phyloP scores from a whole-genome alignment of 2,888 invertebrate species.

The Agrotis puta region DNA sequence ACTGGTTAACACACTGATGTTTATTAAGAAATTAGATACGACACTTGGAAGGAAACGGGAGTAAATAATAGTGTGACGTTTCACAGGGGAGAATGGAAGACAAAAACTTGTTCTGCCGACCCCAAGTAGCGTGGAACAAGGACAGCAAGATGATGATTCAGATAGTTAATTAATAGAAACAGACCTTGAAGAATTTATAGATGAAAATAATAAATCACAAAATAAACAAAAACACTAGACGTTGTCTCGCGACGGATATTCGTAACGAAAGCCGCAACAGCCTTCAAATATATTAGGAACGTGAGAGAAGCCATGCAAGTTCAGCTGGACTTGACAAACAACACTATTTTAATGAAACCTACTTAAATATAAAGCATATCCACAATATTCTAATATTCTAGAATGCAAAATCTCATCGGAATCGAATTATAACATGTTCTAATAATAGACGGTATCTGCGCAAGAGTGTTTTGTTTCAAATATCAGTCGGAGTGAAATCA shows the following conservation, averaged over 20 bases:
- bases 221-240: not conserved
- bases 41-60: not conserved
- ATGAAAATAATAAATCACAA: not conserved
- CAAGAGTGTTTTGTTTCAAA: slow-evolving; percentile 5
- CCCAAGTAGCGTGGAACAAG: not conserved
- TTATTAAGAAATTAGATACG: not conserved
- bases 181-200: slow-evolving; percentile 4
- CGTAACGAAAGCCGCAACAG: not conserved
- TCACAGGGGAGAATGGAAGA: not conserved
- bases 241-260: not conserved
- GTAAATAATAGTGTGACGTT: not conserved
- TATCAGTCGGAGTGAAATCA: slow-evolving; percentile 12
- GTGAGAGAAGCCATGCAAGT: slow-evolving; percentile 47
- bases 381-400: slow-evolving; percentile 11
- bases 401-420: not conserved
- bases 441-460: not conserved
- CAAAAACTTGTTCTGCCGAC: not conserved
- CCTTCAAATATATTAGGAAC: slow-evolving; percentile 17
- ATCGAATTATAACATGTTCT: not conserved
- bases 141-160: not conserved
- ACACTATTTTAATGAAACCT: slow-evolving; percentile 4
- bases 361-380: slow-evolving; percentile 1
- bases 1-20: not conserved
- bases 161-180: not conserved
- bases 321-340: slow-evolving; percentile 8